A percentile compares a stretch with the other conserved stretches of the same genome.
These are phyloP conservation scores for Gnatocerus cornutus DNA, from an alignment of 2,888 invertebrate genomes.

Conservation along the genomic window DNA sequence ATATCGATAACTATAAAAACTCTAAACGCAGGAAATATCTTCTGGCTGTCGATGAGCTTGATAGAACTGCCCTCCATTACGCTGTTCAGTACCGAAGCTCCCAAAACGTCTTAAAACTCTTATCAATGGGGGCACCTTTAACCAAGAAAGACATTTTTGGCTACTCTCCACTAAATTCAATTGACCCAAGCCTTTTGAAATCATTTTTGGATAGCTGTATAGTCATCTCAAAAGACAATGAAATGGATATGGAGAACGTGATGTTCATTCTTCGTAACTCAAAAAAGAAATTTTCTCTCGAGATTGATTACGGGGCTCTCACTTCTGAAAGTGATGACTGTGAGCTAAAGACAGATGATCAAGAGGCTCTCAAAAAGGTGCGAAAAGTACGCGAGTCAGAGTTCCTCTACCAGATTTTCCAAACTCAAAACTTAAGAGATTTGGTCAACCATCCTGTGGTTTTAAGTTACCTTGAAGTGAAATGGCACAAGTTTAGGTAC, in stretches of 20 bases:
- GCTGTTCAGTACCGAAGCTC: slow-evolving; percentile 6
- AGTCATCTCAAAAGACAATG: too few relatives aligned
- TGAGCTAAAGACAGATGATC: not conserved
- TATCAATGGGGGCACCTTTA: slow-evolving; percentile 23
- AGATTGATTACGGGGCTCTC: slow-evolving; percentile 3
- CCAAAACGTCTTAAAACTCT: not conserved
- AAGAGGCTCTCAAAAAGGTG: too few relatives aligned
- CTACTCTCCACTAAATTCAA: slow-evolving; percentile 8
- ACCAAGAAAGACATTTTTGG: slow-evolving; percentile 28
- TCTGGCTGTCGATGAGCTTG: not conserved
- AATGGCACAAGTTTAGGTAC: slow-evolving; percentile 19
- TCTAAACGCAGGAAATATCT: not conserved
- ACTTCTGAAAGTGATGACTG: not conserved
- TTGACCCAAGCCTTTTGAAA: slow-evolving; percentile 19
- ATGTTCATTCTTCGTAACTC: not conserved
- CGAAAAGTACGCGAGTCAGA: too few relatives aligned
- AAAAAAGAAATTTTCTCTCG: not conserved
- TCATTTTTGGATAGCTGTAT: slow-evolving; percentile 19
- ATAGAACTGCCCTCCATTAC: not conserved
- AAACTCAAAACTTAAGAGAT: too few relatives aligned
- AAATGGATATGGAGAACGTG: too few relatives aligned
- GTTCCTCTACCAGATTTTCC: too few relatives aligned
- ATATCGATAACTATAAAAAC: not conserved
- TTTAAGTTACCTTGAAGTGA: slow-evolving; percentile 13
- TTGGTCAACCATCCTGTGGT: too few relatives aligned